Evolutionary conservation across 2,888 invertebrate genomes (phyloP), one percentile per base, ranked within the genome.

Genomic region (Spodoptera exigua): DNA sequence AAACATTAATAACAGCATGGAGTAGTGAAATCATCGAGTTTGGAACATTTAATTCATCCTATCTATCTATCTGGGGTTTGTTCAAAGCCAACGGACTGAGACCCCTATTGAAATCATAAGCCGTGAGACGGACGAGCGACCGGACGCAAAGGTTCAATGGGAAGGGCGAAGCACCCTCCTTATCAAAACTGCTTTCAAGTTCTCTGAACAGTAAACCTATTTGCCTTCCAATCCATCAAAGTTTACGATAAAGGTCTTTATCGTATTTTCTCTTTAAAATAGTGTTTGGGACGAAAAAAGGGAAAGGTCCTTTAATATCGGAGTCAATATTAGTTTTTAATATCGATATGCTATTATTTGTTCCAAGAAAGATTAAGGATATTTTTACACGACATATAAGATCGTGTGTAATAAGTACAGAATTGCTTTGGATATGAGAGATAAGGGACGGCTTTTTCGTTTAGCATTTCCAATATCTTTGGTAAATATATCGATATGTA

Each of bases 131-230:
- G 68, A 60, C 70, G 70, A 61, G 45, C 69, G 65, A 53, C 72
- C 74, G 75, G 61, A 71, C 69, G 74, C 66, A 70, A 77, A 79
- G 78, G 80, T 80, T 80, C 76, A 76, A 81, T 78, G 57, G 71
- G 70, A 76, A 74, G 75, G 71, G 72, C 73, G 73, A 78, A 70
- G 71, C 75, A 74, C 68, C 76, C 74, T 76, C 70, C 80, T 82
- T 83, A 84, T 84, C 83, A 82, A 81, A 75, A 82, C 77, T 79
- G 79, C 81, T 83, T 83, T 84, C 83, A 74, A 82, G 80, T 81
- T 81, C 78, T 70, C 55, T 79, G 78, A 77, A 68, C 80, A 81
- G 75, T 68, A 78, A 78, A 76, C 78, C 72, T 84, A 84, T 83
- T 85, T 82, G 76, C 79, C 74, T 80, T 80, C 79, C 80, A 80